A percentile compares a stretch with the other conserved stretches of the same genome.
These are phyloP conservation scores for Chondrilla cf. caribensis DNA, from an alignment of 37 sponge, comb jelly and placozoan genomes.

Conservation along the genomic window DNA sequence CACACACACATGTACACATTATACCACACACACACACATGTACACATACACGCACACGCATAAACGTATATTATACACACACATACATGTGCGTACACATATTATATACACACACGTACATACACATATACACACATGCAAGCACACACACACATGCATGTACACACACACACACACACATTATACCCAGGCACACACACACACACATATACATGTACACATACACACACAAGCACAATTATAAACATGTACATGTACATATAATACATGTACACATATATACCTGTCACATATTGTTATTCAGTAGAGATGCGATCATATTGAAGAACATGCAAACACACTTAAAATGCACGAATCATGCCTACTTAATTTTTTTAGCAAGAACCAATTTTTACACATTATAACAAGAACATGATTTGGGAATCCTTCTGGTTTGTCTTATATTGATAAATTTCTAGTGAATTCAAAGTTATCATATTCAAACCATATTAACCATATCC, in stretches of 20 bases:
- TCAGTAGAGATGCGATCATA: too few species aligned
- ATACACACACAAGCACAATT: neutral
- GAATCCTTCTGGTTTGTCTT: too few species aligned
- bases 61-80: neutral
- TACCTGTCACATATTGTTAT: too few species aligned
- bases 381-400: too few species aligned
- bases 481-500: too few species aligned
- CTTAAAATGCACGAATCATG: too few species aligned
- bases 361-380: too few species aligned
- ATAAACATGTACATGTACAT: neutral
- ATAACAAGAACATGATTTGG: too few species aligned
- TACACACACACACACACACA: neutral
- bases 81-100: neutral
- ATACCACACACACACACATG: neutral
- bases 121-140: conserved; percentile 13
- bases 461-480: too few species aligned
- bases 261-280: neutral
- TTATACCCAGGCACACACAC: neutral
- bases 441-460: too few species aligned
- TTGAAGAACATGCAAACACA: too few species aligned
- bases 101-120: neutral
- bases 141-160: neutral
- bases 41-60: neutral
- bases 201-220: neutral
- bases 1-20: neutral